These are phyloP conservation scores for Mesochorus sp. DNA, from an alignment of 2,888 invertebrate genomes.

Conservation along the genomic window DNA sequence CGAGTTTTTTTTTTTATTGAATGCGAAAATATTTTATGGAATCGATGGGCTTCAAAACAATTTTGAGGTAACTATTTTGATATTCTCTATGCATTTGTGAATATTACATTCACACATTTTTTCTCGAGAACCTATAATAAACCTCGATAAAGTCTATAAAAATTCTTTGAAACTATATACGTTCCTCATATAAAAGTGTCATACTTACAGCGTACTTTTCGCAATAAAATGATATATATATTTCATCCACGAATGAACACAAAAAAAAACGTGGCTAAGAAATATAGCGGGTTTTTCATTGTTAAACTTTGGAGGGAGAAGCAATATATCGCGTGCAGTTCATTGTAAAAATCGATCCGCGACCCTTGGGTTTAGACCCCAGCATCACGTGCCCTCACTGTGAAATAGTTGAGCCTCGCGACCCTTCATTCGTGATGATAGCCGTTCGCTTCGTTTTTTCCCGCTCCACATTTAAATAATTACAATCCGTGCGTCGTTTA, in stretches of 20 bases:
- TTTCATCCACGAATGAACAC: neutral
- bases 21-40: too few relatives aligned
- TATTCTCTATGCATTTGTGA: too few relatives aligned
- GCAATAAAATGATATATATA: neutral
- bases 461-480: conserved; percentile 79
- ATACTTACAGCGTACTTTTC: too few relatives aligned
- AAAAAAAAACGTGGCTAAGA: neutral
- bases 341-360: conserved; percentile 23
- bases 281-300: neutral
- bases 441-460: conserved; percentile 43
- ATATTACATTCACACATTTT: neutral
- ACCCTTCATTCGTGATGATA: conserved; percentile 47
- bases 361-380: neutral
- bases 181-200: neutral
- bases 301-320: neutral
- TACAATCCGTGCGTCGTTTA: conserved; percentile 79
- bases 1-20: too few relatives aligned
- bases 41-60: too few relatives aligned
- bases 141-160: conserved; percentile 18
- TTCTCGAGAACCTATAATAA: neutral
- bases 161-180: conserved; percentile 7
- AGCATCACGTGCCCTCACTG: conserved; percentile 15
- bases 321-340: conserved; percentile 8
- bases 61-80: too few relatives aligned
- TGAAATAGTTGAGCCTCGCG: conserved; percentile 30